These are phyloP conservation scores for Acromyrmex charruanus DNA, from an alignment of 1,140 invertebrate species.

Conservation along the genomic window DNA sequence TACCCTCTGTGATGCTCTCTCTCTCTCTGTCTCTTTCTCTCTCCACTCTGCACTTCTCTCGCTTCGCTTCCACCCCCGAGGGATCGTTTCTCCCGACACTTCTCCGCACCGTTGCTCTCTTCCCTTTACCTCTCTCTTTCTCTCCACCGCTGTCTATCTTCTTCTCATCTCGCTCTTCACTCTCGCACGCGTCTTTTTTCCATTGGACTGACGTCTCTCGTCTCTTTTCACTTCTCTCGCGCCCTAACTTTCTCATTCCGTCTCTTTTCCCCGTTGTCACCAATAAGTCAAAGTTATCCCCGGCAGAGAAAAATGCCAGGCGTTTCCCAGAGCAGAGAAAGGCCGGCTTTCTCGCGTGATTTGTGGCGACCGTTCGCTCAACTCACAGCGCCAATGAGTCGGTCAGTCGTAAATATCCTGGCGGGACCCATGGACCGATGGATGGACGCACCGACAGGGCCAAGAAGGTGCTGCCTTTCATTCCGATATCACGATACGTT, in stretches of 20 bases:
- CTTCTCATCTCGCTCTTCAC: slow-evolving; percentile 54
- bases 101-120: slow-evolving; percentile 59
- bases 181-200: slow-evolving; percentile 62
- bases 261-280: slow-evolving; percentile 81
- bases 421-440: slow-evolving; percentile 77
- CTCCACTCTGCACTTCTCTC: neutral
- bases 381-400: slow-evolving; percentile 86
- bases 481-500: slow-evolving; percentile 42
- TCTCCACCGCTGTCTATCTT: slow-evolving; percentile 29
- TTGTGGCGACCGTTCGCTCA: slow-evolving; percentile 86
- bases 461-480: slow-evolving; percentile 56
- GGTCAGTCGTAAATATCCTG: slow-evolving; percentile 86
- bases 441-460: slow-evolving; percentile 66
- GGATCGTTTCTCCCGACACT: slow-evolving; percentile 68
- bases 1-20: slow-evolving; percentile 63
- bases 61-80: slow-evolving; percentile 64
- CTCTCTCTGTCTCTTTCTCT: slow-evolving; percentile 24
- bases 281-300: slow-evolving; percentile 87
- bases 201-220: slow-evolving; percentile 43
- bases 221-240: slow-evolving; percentile 68
- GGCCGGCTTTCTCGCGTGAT: slow-evolving; percentile 86
- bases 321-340: slow-evolving; percentile 86
- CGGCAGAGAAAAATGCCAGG: slow-evolving; percentile 85
- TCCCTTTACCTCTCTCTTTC: slow-evolving; percentile 39
- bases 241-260: slow-evolving; percentile 59